Conservation (phyloP, 1,140 invertebrate species). For the Formica selysi region DNA sequence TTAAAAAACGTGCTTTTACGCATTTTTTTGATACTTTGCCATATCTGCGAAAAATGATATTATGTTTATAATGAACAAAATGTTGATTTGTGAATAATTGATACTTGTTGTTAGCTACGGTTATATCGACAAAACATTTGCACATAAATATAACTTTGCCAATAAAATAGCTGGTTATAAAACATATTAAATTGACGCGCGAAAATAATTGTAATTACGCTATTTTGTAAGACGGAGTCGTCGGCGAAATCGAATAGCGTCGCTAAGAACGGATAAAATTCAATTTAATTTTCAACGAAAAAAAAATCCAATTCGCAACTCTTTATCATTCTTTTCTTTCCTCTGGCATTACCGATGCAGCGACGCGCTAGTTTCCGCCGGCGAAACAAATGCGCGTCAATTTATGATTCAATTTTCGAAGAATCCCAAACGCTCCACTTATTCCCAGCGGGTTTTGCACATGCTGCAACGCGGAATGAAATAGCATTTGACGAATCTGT, state of each 20-base stretch:
- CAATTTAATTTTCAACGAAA: slow-evolving; percentile 71
- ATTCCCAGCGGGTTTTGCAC: slow-evolving; percentile 2
- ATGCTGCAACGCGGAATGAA: background rate
- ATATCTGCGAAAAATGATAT: background rate
- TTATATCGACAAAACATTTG: background rate
- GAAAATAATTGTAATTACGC: slow-evolving; percentile 16
- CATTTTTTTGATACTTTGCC: background rate
- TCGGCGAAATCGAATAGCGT: background rate
- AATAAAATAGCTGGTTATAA: background rate
- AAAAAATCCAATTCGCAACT: slow-evolving; percentile 54
- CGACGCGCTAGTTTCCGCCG: slow-evolving; percentile 52
- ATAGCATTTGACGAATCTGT: background rate
- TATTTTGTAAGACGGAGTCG: background rate
- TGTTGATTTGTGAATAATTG: background rate
- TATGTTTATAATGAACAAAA: background rate
- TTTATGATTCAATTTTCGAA: slow-evolving; percentile 77
- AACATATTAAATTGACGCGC: slow-evolving; percentile 4
- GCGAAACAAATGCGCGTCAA: slow-evolving; percentile 72
- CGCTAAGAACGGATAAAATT: slow-evolving; percentile 14
- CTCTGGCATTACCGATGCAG: slow-evolving; percentile 63
- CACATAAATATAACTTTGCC: background rate
- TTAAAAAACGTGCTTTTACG: background rate
- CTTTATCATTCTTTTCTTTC: slow-evolving; percentile 36
- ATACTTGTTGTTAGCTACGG: background rate
- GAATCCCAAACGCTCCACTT: slow-evolving; percentile 44